Conservation (phyloP, 2,113 vertebrate genomes). For the Porphyrio hochstetteri region DNA sequence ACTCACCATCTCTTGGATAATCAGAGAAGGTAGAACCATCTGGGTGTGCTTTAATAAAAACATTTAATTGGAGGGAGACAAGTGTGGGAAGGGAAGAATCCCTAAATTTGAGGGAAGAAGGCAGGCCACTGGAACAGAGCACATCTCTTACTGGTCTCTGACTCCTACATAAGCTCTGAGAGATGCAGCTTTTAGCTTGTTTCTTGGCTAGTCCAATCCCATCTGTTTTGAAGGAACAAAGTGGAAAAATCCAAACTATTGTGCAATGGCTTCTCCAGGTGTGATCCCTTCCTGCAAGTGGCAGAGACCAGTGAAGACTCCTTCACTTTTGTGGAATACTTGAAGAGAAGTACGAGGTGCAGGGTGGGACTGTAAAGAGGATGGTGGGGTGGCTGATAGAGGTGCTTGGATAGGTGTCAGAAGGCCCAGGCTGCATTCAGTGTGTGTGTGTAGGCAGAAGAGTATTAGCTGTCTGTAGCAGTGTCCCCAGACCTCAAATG, state of each 20-base stretch:
- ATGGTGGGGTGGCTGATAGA: not conserved
- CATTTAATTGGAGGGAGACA: not conserved
- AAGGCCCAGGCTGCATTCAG: not conserved
- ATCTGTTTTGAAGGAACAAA: not conserved
- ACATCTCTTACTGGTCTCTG: not conserved
- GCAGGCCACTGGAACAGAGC: not conserved
- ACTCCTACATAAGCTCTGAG: rapidly evolving
- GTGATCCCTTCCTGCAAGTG: not conserved
- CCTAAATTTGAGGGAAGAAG: not conserved
- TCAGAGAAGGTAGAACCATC: not conserved
- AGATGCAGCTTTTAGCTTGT: not conserved
- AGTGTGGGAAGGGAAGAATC: not conserved
- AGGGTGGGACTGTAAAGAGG: not conserved
- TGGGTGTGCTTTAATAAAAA: not conserved
- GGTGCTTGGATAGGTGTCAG: not conserved
- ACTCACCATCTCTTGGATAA: not conserved
- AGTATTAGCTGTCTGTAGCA: not conserved
- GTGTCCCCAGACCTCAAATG: not conserved
- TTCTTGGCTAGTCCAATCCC: not conserved
- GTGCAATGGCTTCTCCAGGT: not conserved
- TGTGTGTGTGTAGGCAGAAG: not conserved
- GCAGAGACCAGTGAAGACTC: not conserved
- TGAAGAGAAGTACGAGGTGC: not conserved
- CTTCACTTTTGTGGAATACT: not conserved
- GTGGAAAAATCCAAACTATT: not conserved